Base-by-base conservation (phyloP, 1,140 invertebrate species). In the Aphidius gifuensis region DNA sequence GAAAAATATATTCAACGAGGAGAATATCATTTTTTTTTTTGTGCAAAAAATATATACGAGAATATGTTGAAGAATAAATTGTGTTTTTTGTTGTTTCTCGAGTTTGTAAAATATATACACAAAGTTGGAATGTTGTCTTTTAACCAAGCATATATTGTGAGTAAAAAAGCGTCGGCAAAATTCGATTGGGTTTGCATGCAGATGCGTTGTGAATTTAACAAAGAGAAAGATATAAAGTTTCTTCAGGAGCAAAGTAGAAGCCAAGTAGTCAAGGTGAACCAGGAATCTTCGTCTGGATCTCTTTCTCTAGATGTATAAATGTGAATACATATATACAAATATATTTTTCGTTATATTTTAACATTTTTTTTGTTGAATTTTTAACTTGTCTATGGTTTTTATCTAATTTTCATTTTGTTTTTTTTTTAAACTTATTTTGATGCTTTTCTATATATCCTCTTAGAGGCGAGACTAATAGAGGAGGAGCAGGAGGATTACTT, bases 211-310 rank as follows among this genome's bases (percentile, higher is more conserved):
- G 43, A 44, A 44, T 44, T 44, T 44, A 8, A 44, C 7, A 44
- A 44, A 7, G 9, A 11, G 9, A 44, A 55, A 55, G 40, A 55
- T 32, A 32, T 32, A 55, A 54, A 21, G 56, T 49, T 55, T 21
- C 53, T 4, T 40, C 55, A 57, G 60, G 55, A 62, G 62, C 58
- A 59, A 59, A 47, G 62, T 49, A 46, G 53, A 49, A 64, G 62
- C 73, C 47, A 58, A 63, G 71, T 74, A 74, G 72, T 79, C 78
- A 80, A 80, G 78, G 79, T 80, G 72, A 80, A 80, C 78, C 74
- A 64, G 77, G 71, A 71, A 71, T 61, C 61, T 48, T 65, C 67
- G 54, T 63, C 64, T 70, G 66, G 61, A 64, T 67, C 62, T 66
- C 44, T 58, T 49, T 62, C 58, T 50, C 51, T 39, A 53, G 6